Evolutionary conservation across 2,113 vertebrate genomes (phyloP), one percentile per base, ranked within the genome.

Genomic region (Callaeas wilsoni): DNA sequence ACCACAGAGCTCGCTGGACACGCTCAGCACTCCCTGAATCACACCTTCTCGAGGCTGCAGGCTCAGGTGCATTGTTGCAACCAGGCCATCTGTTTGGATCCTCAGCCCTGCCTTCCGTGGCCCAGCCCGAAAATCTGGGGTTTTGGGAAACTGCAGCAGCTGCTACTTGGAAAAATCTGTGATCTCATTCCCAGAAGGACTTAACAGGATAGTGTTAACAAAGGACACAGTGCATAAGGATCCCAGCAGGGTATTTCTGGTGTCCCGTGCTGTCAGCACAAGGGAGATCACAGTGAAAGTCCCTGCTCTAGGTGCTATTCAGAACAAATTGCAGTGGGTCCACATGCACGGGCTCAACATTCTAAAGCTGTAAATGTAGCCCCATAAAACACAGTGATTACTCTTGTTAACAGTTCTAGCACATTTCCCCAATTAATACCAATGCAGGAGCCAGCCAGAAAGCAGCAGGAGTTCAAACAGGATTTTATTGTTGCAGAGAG

Each of bases 61-160:
- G 64, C 56, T 86, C 83, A 81, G 79, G 39, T 74, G n/a, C n/a
- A 25, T 4, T 64, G 14, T 41, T 80, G 68, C 76, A 92, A 21
- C 27, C 33, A 89, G 47, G 65, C 52, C 89, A 92, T 63, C 71
- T 81, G 49, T 44, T 90, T 82, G 68, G 20, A 35, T 44, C 62
- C 56, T 32, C 80, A 92, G 23, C 41, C 17, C 71, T 65, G 47
- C 46, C 60, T 87, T 89, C 73, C 53, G 42, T 55, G 33, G 59
- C 50, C 83, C 64, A 85, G 21, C 64, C 52, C 4, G 3, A 18
- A 92, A 94, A 75, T 71, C 80, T 75, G 68, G 12, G 56, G 35
- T 81, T 86, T 84, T 41, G 75, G 65, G 64, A 89, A 92, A 92
- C 33, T 70, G 56, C 67, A 91, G 75, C 82, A 89, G 90, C 89